Conservation (phyloP, 2,113 vertebrate species). For the Steatornis caripensis region DNA sequence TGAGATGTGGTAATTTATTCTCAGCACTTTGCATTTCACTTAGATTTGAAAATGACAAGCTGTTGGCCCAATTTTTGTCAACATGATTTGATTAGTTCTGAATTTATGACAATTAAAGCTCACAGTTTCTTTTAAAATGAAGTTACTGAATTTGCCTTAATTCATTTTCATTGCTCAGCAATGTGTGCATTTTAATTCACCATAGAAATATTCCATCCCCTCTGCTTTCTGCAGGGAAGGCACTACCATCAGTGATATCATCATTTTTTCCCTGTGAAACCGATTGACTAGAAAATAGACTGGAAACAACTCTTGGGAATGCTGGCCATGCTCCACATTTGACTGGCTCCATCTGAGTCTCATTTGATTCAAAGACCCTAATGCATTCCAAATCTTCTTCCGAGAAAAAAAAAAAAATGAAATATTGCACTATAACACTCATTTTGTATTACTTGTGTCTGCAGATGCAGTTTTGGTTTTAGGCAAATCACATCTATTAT, state of each 20-base stretch:
- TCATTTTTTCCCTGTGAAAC: not conserved
- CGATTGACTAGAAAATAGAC: conserved; percentile 24
- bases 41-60: conserved; percentile 40
- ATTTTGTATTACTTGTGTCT: not conserved
- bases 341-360: conserved; percentile 1
- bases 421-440: not conserved
- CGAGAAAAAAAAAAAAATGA: not conserved
- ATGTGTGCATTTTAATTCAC: conserved; percentile 27
- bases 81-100: conserved; percentile 54
- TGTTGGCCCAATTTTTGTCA: conserved; percentile 60
- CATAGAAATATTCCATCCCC: not conserved
- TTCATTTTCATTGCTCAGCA: conserved; percentile 35
- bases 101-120: conserved; percentile 60
- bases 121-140: conserved; percentile 43
- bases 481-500: not conserved
- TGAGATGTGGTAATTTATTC: conserved; percentile 49
- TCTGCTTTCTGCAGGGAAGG: not conserved
- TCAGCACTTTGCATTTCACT: conserved; percentile 9
- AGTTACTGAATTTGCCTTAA: conserved; percentile 40
- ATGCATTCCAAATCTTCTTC: not conserved
- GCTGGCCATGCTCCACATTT: not conserved
- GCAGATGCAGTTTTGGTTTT: not conserved
- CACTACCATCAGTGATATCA: not conserved
- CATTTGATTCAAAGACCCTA: not conserved
- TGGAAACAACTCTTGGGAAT: not conserved